These are phyloP conservation scores for Tachina grossa DNA, from an alignment of 2,888 invertebrate species.

Conservation along the genomic window DNA sequence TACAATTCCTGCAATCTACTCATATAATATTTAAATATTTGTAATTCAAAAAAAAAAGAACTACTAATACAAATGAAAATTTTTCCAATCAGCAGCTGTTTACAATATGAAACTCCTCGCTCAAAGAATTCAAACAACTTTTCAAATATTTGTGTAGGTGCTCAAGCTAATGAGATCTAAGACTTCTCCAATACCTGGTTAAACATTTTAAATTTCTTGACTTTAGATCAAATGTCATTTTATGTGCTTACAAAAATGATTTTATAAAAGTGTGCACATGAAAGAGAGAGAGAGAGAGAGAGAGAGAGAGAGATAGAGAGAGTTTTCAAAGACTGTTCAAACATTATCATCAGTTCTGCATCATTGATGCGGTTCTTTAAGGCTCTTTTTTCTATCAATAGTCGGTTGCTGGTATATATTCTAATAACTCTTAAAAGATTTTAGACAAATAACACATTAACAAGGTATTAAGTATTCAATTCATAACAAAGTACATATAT, in stretches of 20 bases:
- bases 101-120: slow-evolving; percentile 40
- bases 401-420: not conserved
- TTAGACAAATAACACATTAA: slow-evolving; percentile 68
- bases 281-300: slow-evolving; percentile 11
- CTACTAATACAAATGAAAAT: slow-evolving; percentile 3
- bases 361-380: slow-evolving; percentile 62
- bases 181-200: slow-evolving; percentile 49
- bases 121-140: not conserved
- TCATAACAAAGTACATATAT: slow-evolving; percentile 22
- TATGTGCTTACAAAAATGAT: too few species aligned
- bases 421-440: slow-evolving; percentile 57
- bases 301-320: slow-evolving; percentile 30
- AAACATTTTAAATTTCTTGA: slow-evolving; percentile 55
- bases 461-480: slow-evolving; percentile 52
- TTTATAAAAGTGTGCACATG: not conserved
- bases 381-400: slow-evolving; percentile 1
- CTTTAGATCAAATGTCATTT: slow-evolving; percentile 65
- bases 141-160: slow-evolving; percentile 70
- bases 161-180: slow-evolving; percentile 45
- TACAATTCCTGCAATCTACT: not conserved
- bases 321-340: slow-evolving; percentile 20
- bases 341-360: slow-evolving; percentile 67
- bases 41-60: slow-evolving; percentile 17
- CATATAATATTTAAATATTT: slow-evolving; percentile 37
- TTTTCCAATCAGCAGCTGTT: slow-evolving; percentile 42